Evolutionary conservation across 2,113 vertebrate genomes (phyloP).

Genomic region (Henicopernis longicauda): DNA sequence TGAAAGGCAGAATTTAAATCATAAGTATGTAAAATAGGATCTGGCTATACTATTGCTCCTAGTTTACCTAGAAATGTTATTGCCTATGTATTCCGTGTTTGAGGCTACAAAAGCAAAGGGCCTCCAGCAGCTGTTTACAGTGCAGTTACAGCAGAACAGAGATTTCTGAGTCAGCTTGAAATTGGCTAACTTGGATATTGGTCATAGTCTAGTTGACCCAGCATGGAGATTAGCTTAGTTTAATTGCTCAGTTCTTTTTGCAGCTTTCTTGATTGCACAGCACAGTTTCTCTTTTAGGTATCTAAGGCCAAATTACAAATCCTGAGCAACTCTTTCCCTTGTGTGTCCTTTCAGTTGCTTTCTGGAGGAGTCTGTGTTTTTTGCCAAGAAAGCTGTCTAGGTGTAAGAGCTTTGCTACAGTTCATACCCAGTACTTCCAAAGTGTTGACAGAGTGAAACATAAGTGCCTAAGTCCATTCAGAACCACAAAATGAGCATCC

Average conservation of each 20-base stretch:
- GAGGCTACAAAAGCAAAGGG: not conserved
- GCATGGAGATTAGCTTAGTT: not conserved
- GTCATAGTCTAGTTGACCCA: conserved; percentile 19
- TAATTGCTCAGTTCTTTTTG: not conserved
- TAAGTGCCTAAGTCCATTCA: not conserved
- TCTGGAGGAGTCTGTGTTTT: not conserved
- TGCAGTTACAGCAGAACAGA: not conserved
- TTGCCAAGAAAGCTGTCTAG: conserved; percentile 9
- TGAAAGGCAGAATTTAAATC: not conserved
- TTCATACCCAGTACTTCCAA: not conserved
- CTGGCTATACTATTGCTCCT: not conserved
- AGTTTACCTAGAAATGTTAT: not conserved
- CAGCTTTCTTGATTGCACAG: not conserved
- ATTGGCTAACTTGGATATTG: not conserved
- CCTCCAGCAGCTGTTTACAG: not conserved
- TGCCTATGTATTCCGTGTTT: not conserved
- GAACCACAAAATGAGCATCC: conserved; percentile 17
- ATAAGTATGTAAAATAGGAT: not conserved
- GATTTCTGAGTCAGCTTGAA: not conserved
- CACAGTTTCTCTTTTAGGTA: not conserved
- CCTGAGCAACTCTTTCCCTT: not conserved
- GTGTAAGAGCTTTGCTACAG: conserved; percentile 27
- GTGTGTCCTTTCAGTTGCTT: not conserved
- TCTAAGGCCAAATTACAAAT: not conserved
- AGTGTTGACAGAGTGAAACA: conserved; percentile 12